phyloP scores from a whole-genome alignment of 2,113 vertebrate genomes.

The Psittacula cyanocephala region DNA sequence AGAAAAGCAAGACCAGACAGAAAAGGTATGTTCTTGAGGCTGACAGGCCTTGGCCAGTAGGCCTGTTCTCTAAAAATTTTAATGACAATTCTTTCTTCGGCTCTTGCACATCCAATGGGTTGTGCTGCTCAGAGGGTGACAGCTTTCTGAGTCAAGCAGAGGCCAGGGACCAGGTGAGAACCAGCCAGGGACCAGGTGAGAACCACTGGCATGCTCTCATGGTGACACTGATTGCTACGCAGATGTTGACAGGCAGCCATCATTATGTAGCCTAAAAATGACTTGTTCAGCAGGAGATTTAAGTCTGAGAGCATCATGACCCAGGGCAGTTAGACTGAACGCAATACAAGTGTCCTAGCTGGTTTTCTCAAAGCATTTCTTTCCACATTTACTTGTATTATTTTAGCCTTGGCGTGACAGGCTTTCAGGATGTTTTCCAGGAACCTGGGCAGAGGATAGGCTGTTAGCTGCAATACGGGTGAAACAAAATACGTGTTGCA shows the following conservation, averaged over 20 bases:
- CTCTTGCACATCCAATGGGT: background rate
- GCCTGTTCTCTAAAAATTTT: background rate
- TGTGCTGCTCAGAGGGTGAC: background rate
- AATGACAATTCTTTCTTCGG: background rate
- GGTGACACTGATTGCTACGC: background rate
- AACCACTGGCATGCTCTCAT: fast-evolving
- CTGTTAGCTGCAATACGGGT: background rate
- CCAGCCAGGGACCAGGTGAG: background rate
- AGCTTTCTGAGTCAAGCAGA: background rate
- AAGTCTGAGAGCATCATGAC: background rate
- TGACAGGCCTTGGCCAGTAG: background rate
- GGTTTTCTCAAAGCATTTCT: background rate
- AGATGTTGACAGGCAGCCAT: background rate
- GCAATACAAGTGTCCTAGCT: background rate
- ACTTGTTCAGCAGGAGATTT: background rate
- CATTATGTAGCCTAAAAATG: background rate
- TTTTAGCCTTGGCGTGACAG: background rate
- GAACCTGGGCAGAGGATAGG: background rate
- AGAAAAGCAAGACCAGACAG: background rate
- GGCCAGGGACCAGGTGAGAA: background rate
- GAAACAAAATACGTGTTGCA: background rate
- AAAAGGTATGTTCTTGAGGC: background rate
- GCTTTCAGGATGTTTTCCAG: background rate
- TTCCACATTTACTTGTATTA: background rate
- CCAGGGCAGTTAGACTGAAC: background rate